A percentile compares a stretch with the other conserved stretches of the same genome.
Conservation (phyloP, 2,113 vertebrate genomes). For the Passer domesticus region DNA sequence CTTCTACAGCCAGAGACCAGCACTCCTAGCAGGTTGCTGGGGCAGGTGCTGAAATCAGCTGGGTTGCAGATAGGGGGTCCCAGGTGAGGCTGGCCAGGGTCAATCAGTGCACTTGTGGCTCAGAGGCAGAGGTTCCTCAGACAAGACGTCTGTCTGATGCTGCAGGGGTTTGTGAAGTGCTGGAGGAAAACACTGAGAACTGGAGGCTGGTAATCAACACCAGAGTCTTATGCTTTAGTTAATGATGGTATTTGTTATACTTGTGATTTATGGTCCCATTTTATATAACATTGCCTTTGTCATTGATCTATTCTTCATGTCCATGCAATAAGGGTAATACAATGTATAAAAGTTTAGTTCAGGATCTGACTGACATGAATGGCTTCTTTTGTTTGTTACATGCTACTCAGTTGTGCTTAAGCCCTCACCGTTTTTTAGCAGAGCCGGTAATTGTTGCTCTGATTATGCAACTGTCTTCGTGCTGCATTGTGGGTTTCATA, state of each 20-base stretch:
- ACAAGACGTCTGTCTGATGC: fast-evolving
- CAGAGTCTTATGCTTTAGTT: neutral
- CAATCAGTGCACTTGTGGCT: neutral
- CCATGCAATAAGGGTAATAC: neutral
- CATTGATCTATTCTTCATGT: neutral
- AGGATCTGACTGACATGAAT: neutral
- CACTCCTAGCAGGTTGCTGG: neutral
- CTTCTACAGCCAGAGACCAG: neutral
- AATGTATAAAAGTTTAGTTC: neutral
- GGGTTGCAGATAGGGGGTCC: fast-evolving
- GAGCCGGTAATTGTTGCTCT: neutral
- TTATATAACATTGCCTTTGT: neutral
- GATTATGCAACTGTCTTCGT: slow-evolving; percentile 31
- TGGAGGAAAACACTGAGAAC: neutral
- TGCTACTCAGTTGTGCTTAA: neutral
- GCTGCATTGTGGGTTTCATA: slow-evolving; percentile 41
- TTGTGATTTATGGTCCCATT: neutral
- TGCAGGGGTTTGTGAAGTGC: neutral
- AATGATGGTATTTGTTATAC: neutral
- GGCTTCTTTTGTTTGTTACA: neutral
- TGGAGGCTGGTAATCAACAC: neutral
- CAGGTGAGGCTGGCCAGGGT: neutral
- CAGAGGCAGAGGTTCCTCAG: neutral
- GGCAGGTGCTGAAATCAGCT: neutral
- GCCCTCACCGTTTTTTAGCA: neutral